Evolutionary conservation across 1,140 invertebrate species (phyloP).

Genomic region (Rhopalosiphum padi): DNA sequence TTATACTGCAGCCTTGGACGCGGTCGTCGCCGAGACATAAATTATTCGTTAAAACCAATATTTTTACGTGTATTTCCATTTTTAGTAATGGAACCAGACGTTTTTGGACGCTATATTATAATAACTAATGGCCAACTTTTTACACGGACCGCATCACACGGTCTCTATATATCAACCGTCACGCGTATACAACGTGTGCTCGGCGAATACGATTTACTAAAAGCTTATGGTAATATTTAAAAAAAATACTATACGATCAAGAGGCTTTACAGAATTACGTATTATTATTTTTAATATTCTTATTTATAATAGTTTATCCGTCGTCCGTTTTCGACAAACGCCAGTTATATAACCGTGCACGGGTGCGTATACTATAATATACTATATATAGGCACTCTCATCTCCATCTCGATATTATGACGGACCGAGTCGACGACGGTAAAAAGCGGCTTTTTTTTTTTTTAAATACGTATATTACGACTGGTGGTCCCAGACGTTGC

Average conservation of each 20-base stretch:
- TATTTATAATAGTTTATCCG: neutral
- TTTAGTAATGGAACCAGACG: neutral
- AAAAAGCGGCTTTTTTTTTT: neutral
- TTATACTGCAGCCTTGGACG: neutral
- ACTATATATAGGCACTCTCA: neutral
- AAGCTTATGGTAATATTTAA: conserved; percentile 32
- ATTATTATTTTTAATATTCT: neutral
- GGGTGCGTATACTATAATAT: too few relatives aligned
- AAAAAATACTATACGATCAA: neutral
- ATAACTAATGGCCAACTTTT: neutral
- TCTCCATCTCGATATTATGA: neutral
- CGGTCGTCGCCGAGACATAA: neutral
- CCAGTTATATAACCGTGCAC: neutral
- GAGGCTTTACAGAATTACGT: neutral
- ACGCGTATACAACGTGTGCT: neutral
- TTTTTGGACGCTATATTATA: neutral
- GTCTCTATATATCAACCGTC: neutral
- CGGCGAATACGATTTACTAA: neutral
- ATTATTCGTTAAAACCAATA: neutral
- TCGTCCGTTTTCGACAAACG: neutral
- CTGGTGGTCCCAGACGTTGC: too few relatives aligned
- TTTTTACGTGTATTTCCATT: neutral
- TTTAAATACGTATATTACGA: neutral
- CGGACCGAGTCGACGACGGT: neutral
- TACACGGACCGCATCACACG: neutral